Base-by-base conservation (phyloP, 2,888 invertebrate genomes). In the Trachelus stipa region DNA sequence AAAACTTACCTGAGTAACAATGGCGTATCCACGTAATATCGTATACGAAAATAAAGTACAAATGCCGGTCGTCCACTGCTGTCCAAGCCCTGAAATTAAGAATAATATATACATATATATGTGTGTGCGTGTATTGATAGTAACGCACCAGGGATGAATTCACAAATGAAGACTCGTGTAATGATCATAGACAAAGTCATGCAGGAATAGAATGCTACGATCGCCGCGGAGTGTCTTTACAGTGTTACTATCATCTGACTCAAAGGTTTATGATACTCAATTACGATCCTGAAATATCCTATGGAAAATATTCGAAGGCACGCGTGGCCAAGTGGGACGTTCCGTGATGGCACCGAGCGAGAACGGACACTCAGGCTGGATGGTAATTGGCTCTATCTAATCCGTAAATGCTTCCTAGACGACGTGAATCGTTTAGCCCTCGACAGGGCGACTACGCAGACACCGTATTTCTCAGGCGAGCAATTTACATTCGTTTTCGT, bases 21-120 rank as follows among this genome's bases (percentile, higher is more conserved):
- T 81, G 97, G 97, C 90, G 97, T 97, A 93, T 98, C 98, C 88
- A 98, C 96, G 93, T 98, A 98, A 92, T 97, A 98, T 92, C 98
- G 97, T 88, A 98, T 97, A 85, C 97, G 95, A 91, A 98, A 96
- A 92, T 97, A 96, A 91, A 98, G 94, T 88, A 96, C 96, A 89
- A 98, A 93, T 81, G 97, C 95, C 80, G 98, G 98, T 88, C 96
- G 95, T 85, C 98, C 98, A 92, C 96, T 96, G 91, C 96, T 96
- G 93, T 97, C 97, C 92, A 97, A 93, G 85, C 97, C 97, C 96
- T 96, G 92, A 31, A 92, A 93, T 90, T 79, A 73, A 6, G 12
- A 76, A 33, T 34, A 69, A 73, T 56, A 56, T 56, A 56, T 23
- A 56, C 15, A 40, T 15, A 40, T 40, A 6, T 4, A 15, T 40